A percentile compares a stretch with the other conserved stretches of the same genome.
These are phyloP conservation scores for Pammene fasciana DNA, from an alignment of 2,888 invertebrate genomes.

Conservation along the genomic window DNA sequence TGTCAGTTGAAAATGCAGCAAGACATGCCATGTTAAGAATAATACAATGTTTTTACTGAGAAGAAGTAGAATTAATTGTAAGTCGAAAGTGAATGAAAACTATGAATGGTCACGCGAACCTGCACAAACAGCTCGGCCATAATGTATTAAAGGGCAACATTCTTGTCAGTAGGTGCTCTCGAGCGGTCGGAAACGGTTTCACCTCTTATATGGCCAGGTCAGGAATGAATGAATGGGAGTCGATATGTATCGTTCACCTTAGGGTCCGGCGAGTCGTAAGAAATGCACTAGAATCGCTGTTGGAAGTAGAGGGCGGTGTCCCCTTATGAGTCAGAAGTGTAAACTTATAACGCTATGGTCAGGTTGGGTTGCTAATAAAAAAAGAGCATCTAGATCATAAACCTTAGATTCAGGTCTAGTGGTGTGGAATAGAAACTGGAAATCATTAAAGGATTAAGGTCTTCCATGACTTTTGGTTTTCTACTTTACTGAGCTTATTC, in stretches of 20 bases:
- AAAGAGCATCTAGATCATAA: neutral
- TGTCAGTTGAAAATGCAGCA: conserved; percentile 4
- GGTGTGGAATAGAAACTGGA: neutral
- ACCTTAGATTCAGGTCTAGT: neutral
- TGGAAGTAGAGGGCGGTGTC: conserved; percentile 4
- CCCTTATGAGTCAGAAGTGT: conserved; percentile 11
- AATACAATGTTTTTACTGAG: neutral
- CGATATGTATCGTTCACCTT: conserved; percentile 27
- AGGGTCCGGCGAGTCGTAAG: conserved; percentile 5
- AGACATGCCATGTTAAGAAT: conserved; percentile 1
- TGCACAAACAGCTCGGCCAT: conserved; percentile 25
- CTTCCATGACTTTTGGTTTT: neutral
- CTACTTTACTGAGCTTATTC: neutral
- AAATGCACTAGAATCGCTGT: neutral
- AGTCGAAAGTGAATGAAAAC: conserved; percentile 35
- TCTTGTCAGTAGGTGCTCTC: conserved; percentile 23
- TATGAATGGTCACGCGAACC: conserved; percentile 24
- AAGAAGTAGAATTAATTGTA: neutral
- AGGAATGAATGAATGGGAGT: conserved; percentile 33
- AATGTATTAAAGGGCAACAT: conserved; percentile 33
- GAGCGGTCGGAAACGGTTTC: conserved; percentile 36
- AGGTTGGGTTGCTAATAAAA: neutral
- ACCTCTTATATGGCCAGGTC: conserved; percentile 40
- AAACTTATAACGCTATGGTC: neutral
- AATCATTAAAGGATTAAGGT: neutral